phyloP scores from a whole-genome alignment of 1,140 invertebrate genomes.

The Orchesella cincta region DNA sequence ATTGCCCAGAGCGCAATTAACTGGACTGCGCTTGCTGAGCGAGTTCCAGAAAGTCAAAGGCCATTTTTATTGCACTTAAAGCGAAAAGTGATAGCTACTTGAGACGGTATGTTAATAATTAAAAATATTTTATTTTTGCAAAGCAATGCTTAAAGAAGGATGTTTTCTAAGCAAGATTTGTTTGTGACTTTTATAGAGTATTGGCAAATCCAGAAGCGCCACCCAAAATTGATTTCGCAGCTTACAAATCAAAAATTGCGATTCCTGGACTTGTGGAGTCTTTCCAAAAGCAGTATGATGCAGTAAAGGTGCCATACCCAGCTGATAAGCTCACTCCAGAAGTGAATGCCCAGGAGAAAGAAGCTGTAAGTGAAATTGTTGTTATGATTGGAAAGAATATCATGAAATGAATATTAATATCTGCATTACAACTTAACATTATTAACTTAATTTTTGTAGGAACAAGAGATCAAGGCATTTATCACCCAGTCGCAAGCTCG shows the following conservation, averaged over 20 bases:
- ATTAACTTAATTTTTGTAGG: slow-evolving; percentile 52
- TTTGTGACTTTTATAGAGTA: slow-evolving; percentile 63
- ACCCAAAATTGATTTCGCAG: slow-evolving; percentile 81
- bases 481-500: slow-evolving; percentile 55
- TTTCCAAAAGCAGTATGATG: slow-evolving; percentile 77
- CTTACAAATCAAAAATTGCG: slow-evolving; percentile 70
- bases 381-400: not conserved
- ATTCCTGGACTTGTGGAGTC: slow-evolving; percentile 74
- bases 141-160: too few relatives aligned
- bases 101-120: slow-evolving; percentile 68
- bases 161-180: slow-evolving; percentile 9
- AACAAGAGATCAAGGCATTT: slow-evolving; percentile 54
- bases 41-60: slow-evolving; percentile 71
- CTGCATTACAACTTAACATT: slow-evolving; percentile 58
- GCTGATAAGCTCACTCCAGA: slow-evolving; percentile 67
- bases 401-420: slow-evolving; percentile 32
- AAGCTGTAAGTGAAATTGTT: slow-evolving; percentile 56
- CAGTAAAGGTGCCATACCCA: slow-evolving; percentile 76
- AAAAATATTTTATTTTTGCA: too few relatives aligned
- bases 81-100: slow-evolving; percentile 76
- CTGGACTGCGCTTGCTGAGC: slow-evolving; percentile 77
- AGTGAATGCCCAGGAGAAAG: slow-evolving; percentile 71
- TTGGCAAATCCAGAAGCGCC: slow-evolving; percentile 68
- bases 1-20: slow-evolving; percentile 74
- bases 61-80: slow-evolving; percentile 74